phyloP scores from a whole-genome alignment of 2,113 vertebrate species.

The Indri indri region DNA sequence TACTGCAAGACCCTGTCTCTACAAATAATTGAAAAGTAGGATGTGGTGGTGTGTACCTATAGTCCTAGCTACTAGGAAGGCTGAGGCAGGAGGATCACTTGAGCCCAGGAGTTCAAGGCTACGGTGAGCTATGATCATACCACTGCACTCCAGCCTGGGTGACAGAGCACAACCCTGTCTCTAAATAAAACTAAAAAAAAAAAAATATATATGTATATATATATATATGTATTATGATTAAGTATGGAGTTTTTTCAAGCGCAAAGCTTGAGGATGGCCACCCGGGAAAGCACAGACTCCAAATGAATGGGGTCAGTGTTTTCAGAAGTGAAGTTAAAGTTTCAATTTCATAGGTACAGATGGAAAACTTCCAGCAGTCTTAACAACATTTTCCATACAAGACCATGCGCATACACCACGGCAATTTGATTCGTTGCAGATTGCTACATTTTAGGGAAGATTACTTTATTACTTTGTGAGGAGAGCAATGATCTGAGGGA shows the following conservation, averaged over 20 bases:
- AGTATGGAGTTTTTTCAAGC: background rate
- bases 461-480: background rate
- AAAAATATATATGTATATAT: too few relatives aligned
- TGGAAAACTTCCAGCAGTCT: background rate
- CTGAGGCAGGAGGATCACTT: too few relatives aligned
- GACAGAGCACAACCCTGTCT: too few relatives aligned
- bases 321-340: background rate
- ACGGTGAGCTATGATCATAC: too few relatives aligned
- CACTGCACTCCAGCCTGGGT: too few relatives aligned
- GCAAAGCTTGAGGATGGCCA: background rate
- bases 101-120: too few relatives aligned
- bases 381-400: background rate
- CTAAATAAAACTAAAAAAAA: too few relatives aligned
- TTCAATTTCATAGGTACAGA: background rate
- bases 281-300: background rate
- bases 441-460: background rate
- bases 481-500: background rate
- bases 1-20: too few relatives aligned
- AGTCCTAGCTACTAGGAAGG: too few relatives aligned
- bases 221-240: background rate
- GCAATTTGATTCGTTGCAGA: background rate
- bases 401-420: background rate
- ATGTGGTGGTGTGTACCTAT: too few relatives aligned
- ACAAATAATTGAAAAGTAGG: too few relatives aligned
- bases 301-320: background rate